Evolutionary conservation across 2,113 vertebrate species (phyloP).

Genomic region (Orycteropus afer): DNA sequence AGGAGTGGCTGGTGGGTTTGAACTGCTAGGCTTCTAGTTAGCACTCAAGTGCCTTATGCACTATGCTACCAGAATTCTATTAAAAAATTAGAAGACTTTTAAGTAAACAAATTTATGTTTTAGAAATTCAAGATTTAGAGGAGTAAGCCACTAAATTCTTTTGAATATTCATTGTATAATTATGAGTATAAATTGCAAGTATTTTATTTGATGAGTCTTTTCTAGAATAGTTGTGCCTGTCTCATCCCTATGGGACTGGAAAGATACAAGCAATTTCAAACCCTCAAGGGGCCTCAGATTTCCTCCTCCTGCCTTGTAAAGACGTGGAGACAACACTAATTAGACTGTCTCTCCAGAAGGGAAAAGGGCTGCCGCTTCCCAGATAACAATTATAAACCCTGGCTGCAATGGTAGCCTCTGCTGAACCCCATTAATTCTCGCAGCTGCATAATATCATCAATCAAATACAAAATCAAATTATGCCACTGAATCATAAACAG

Average conservation of each 20-base stretch:
- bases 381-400: slow-evolving; percentile 5
- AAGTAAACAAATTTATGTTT: slow-evolving; percentile 4
- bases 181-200: background rate
- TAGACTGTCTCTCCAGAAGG: slow-evolving; percentile 20
- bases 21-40: no score
- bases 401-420: slow-evolving; percentile 53
- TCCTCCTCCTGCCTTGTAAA: background rate
- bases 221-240: background rate
- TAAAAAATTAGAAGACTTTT: slow-evolving; percentile 34
- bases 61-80: background rate
- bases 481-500: slow-evolving; percentile 67
- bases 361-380: slow-evolving; percentile 23
- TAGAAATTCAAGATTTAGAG: background rate
- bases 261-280: background rate
- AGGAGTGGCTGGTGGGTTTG: no score
- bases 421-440: slow-evolving; percentile 73
- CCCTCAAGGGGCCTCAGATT: background rate
- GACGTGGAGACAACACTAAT: background rate
- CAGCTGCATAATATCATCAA: slow-evolving; percentile 56
- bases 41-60: no score
- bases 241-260: background rate
- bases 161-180: background rate
- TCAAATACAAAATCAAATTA: slow-evolving; percentile 77
- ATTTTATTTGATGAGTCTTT: background rate
- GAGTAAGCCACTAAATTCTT: background rate